Base-by-base conservation (phyloP, 2,113 vertebrate species). In the Syngnathus floridae region DNA sequence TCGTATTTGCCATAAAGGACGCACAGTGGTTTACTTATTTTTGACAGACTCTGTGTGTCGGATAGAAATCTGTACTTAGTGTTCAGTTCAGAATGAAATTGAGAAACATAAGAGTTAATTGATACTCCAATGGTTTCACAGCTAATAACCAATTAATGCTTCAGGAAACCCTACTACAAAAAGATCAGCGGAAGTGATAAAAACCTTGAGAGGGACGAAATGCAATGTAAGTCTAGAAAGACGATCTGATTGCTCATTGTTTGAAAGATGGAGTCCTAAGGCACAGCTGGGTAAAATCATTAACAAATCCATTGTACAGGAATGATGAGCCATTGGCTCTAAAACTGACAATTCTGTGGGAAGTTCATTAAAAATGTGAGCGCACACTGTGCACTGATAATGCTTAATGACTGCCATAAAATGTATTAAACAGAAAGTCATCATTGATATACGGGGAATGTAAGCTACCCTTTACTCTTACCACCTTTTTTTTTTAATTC, bases 231-330 rank as follows among this genome's bases (percentile, higher is more conserved):
- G 52, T 56, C 54, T 58, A 66, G 62, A 78, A 52, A 70, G 62
- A 76, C 65, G 46, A 76, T 70, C 26, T 43, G 49, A 71, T 67
- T 66, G 49, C 62, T 71, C 17, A 76, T 66, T 71, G 58, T 65
- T 82, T 81, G 48, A 63, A 69, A 57, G 48, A 73, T 66, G 45
- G 65, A 66, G 51, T 64, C 41, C 64, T 71, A 75, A 73, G 64
- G 72, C 75, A 78, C 77, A 78, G 75, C 81, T 80, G 75, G 69
- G 62, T 65, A 59, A 65, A 70, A 70, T 68, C 79, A 76, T 78
- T 81, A 81, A 69, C 70, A 62, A 57, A 70, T 75, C 59, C 64
- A 46, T 60, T 55, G 41, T 69, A 37, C 22, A 38, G 22, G 38
- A 64, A 62, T 57, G 62, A 35, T 2, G 40, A 5, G 17, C 22